A percentile compares a stretch with the other conserved stretches of the same genome.
Conservation (phyloP, 1,140 invertebrate species). For the Hycleus cichorii region DNA sequence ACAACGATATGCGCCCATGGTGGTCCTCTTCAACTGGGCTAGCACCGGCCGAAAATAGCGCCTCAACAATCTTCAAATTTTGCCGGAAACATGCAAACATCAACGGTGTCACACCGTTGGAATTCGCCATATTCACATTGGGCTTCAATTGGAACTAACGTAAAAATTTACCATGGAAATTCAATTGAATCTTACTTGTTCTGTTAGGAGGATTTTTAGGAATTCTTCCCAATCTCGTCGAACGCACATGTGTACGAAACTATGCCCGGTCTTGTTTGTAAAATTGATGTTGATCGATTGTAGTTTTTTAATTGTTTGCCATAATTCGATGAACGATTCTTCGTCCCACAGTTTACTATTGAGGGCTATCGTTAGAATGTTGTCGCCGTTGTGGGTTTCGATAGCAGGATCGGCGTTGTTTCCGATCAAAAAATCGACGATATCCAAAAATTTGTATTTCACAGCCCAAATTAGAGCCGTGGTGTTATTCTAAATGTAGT, state of each 20-base stretch:
- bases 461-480: conserved; percentile 39
- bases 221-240: conserved; percentile 36
- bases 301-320: conserved; percentile 26
- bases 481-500: conserved; percentile 27
- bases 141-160: conserved; percentile 16
- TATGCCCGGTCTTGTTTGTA: conserved; percentile 34
- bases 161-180: no score
- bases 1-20: conserved; percentile 36
- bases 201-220: conserved; percentile 25
- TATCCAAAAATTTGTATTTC: conserved; percentile 35
- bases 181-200: conserved; percentile 16
- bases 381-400: conserved; percentile 34
- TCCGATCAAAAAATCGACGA: conserved; percentile 34
- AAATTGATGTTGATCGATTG: conserved; percentile 30
- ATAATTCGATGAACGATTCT: conserved; percentile 35
- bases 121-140: conserved; percentile 30
- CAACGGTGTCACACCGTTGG: conserved; percentile 36
- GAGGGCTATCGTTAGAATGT: conserved; percentile 35
- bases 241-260: conserved; percentile 36
- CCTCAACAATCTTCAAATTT: conserved; percentile 27
- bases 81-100: conserved; percentile 36
- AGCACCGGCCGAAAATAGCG: conserved; percentile 27
- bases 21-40: conserved; percentile 32
- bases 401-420: conserved; percentile 36
- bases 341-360: conserved; percentile 37